Conservation (phyloP, 2,888 invertebrate genomes). For the Galeopsomyia nigrocyanea region DNA sequence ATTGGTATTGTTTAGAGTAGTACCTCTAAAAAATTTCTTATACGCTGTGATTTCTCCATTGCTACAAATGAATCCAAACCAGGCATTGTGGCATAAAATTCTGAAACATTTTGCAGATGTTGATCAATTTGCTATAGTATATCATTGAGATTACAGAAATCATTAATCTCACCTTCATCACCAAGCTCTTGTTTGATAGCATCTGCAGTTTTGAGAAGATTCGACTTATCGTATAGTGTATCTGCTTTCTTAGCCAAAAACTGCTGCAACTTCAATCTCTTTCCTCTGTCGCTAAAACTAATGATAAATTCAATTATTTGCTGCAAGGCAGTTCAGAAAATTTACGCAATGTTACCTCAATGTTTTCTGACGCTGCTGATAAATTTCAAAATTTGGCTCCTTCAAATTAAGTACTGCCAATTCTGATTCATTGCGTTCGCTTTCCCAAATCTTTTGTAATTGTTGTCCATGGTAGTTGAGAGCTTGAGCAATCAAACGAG, state of each 20-base stretch:
- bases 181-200: slow-evolving; percentile 67
- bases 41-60: slow-evolving; percentile 82
- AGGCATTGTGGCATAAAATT: slow-evolving; percentile 86
- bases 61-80: slow-evolving; percentile 88
- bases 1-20: slow-evolving; percentile 57
- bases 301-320: slow-evolving; percentile 12
- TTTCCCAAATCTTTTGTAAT: slow-evolving; percentile 89
- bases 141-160: too few relatives aligned
- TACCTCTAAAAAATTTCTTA: slow-evolving; percentile 88
- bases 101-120: slow-evolving; percentile 67
- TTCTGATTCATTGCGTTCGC: slow-evolving; percentile 84
- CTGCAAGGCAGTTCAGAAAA: too few relatives aligned
- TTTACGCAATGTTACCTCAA: slow-evolving; percentile 72
- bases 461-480: slow-evolving; percentile 90
- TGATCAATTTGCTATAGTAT: neutral
- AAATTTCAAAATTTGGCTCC: slow-evolving; percentile 80
- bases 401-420: slow-evolving; percentile 76
- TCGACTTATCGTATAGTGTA: slow-evolving; percentile 76
- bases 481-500: slow-evolving; percentile 77
- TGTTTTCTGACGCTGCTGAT: slow-evolving; percentile 84
- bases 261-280: slow-evolving; percentile 86
- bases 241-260: slow-evolving; percentile 89
- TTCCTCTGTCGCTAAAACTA: slow-evolving; percentile 85
- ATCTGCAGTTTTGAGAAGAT: slow-evolving; percentile 61
- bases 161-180: slow-evolving; percentile 72